Base-by-base conservation (phyloP, 2,113 vertebrate genomes). In the Hyperopisus bebe region DNA sequence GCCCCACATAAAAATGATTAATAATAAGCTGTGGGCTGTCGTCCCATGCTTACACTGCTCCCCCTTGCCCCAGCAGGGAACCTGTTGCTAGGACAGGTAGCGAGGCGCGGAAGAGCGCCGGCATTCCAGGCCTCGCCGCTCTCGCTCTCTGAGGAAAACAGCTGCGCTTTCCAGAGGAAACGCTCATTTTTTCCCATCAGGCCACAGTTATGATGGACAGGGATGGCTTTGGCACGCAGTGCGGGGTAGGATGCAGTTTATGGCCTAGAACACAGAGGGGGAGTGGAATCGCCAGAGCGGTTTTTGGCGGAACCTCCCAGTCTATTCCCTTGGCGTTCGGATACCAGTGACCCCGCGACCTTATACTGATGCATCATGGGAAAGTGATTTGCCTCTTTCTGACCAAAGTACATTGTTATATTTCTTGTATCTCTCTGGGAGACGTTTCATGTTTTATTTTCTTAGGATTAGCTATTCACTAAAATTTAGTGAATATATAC, bases 181-280 rank as follows among this genome's bases (percentile, higher is more conserved):
- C 91, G 88, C 90, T 95, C 92, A 94, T 96, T 96, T 95, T 96
- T 96, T 96, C 95, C 96, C 96, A 96, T 97, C 96, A 95, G 94
- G 93, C 94, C 91, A 94, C 90, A 91, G 90, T 95, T 91, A 94
- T 94, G 93, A 97, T 96, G 94, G 97, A 96, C 96, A 93, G 92
- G 95, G 94, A 95, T 94, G 93, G 92, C 92, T 96, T 96, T 98
- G 97, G 97, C 96, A 92, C 83, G 90, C 88, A 90, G 93, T 94
- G 93, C 92, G 88, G 95, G 94, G 95, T 94, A 96, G 97, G 97
- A 98, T 97, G 94, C 95, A 97, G 95, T 98, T 98, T 97, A 97
- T 97, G 96, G 95, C 94, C 96, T 94, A 94, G 95, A 97, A 95
- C 95, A 90, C 96, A 95, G 90, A 90, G 93, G 93, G 95, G 93